Base-by-base conservation (phyloP, 2,113 vertebrate species). In the Nycticebus coucang region DNA sequence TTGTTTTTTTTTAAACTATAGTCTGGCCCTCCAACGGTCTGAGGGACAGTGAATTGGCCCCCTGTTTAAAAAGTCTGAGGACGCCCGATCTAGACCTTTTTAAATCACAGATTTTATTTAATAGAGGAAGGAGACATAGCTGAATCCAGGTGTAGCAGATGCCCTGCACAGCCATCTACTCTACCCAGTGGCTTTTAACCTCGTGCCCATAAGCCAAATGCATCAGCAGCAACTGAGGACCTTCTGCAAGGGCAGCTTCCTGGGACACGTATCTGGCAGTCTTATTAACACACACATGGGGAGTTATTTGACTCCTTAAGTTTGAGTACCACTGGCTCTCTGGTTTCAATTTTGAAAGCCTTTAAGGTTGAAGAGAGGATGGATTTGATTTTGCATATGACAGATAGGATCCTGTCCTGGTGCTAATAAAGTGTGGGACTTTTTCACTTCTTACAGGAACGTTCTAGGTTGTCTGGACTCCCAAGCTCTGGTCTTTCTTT, bases 121-220 rank as follows among this genome's bases (percentile, higher is more conserved):
- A 26, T 26, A 78, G 30, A 28, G 45, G 57, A 66, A 28, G 37
- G 41, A 62, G 53, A 28, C 2, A 22, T 22, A 37, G 18, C 13
- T 53, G 35, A 89, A 66, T 21, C 5, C 17, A 24, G 2, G 53
- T 24, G 10, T 1, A 0, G 26, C 10, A 19, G 74, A 19, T 1
- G 3, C 5, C 10, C 4, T 4, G 45, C 13, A 4, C 24, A 12
- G 0, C 7, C 50, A 10, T 0, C 5, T 1, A 2, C 24, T 50
- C 11, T 9, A 62, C 35, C 11, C 1, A 8, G 45, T 0, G 13
- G 11, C 57, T 59, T 37, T 21, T 77, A 24, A 1, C 3, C 18
- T 4, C 35, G 3, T 10, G 8, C 18, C 45, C 37, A 37, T 15
- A 14, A 53, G 60, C 15, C 66, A 2, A 3, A 5, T 7, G 15